Conservation (phyloP, 1,140 invertebrate genomes). For the Drosophila ambigua region DNA sequence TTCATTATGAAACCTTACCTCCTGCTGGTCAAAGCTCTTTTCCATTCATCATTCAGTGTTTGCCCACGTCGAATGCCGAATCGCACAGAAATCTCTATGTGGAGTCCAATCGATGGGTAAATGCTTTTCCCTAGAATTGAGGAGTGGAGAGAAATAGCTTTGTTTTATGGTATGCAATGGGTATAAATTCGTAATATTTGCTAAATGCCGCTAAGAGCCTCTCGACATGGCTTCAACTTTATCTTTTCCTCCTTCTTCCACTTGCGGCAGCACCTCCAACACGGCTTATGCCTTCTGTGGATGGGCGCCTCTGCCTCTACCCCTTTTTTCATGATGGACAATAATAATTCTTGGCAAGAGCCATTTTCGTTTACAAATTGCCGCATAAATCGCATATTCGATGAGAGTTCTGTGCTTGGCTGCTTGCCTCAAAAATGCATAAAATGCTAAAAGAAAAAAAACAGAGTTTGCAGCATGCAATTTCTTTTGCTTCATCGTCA, state of each 20-base stretch:
- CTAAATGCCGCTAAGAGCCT: slow-evolving; percentile 71
- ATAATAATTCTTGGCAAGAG: slow-evolving; percentile 82
- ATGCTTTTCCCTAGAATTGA: slow-evolving; percentile 5
- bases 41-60: too few relatives aligned
- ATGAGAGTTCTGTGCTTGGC: slow-evolving; percentile 68
- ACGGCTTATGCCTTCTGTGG: slow-evolving; percentile 28
- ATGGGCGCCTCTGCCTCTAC: slow-evolving; percentile 42
- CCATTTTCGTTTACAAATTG: slow-evolving; percentile 83
- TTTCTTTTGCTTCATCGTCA: slow-evolving; percentile 31
- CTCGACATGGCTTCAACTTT: slow-evolving; percentile 47
- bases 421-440: slow-evolving; percentile 54
- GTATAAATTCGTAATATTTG: slow-evolving; percentile 69
- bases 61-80: not conserved
- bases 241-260: too few relatives aligned
- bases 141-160: slow-evolving; percentile 30
- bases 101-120: not conserved
- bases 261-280: not conserved
- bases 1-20: not conserved
- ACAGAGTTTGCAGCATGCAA: slow-evolving; percentile 56
- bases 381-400: slow-evolving; percentile 82
- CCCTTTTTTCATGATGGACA: slow-evolving; percentile 69
- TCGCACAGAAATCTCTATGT: not conserved
- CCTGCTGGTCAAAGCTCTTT: too few relatives aligned
- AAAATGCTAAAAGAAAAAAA: slow-evolving; percentile 61
- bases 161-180: slow-evolving; percentile 62